Evolutionary conservation across 2,888 invertebrate species (phyloP).

Genomic region (Drosophila infuscata): DNA sequence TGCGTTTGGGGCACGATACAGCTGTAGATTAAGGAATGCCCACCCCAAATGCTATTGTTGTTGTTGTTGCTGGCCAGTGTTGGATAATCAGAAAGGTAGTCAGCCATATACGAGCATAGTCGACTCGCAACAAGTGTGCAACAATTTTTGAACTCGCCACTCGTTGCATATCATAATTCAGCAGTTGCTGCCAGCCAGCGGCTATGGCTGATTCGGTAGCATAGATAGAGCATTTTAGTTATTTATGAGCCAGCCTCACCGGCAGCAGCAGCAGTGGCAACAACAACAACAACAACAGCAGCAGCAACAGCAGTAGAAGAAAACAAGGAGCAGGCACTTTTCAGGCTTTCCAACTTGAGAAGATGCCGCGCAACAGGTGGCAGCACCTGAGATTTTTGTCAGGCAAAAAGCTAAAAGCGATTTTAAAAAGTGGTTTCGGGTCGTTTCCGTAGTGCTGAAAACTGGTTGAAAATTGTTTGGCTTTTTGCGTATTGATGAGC

Average conservation of each 20-base stretch:
- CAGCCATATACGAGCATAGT: conserved; percentile 24
- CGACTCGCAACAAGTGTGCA: conserved; percentile 9
- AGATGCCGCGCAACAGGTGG: conserved; percentile 51
- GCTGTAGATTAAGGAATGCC: conserved; percentile 2
- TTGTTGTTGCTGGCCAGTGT: conserved; percentile 3
- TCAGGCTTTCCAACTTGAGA: conserved; percentile 49
- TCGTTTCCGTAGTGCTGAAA: conserved; percentile 27
- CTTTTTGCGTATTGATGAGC: conserved; percentile 26
- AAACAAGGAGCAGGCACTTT: conserved; percentile 34
- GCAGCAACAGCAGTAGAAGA: conserved; percentile 16
- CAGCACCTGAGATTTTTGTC: conserved; percentile 50
- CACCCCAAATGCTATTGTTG: conserved; percentile 11
- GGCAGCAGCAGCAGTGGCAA: conserved; percentile 17
- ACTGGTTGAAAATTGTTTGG: conserved; percentile 44
- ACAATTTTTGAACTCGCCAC: conserved; percentile 14
- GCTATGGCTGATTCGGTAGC: conserved; percentile 55
- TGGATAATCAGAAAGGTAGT: conserved; percentile 54
- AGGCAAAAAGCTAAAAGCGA: conserved; percentile 34
- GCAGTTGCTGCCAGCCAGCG: conserved; percentile 35
- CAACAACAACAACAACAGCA: neutral
- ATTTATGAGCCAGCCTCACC: conserved; percentile 53
- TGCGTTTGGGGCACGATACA: conserved; percentile 23
- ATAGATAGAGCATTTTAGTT: conserved; percentile 59
- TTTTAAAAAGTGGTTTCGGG: conserved; percentile 45
- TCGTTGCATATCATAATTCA: conserved; percentile 46